Evolutionary conservation across 1,140 invertebrate genomes (phyloP).

Genomic region (Hetaerina americana): DNA sequence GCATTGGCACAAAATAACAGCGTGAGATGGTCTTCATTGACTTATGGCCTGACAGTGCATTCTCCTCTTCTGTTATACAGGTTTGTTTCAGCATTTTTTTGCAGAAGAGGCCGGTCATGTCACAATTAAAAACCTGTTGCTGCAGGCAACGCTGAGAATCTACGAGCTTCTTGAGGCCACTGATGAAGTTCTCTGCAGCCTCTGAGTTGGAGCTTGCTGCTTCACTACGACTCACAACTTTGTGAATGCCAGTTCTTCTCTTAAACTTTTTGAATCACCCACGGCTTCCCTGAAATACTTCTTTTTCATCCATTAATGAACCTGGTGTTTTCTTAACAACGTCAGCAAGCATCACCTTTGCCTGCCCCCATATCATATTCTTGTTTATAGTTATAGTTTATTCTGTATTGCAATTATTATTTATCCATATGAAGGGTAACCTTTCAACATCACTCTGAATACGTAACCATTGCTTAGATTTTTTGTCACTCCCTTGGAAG

Average conservation of each 20-base stretch:
- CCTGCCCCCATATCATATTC: slow-evolving; percentile 16
- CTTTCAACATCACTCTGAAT: no score
- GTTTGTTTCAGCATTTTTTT: background rate
- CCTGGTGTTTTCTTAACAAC: slow-evolving; percentile 11
- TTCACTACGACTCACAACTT: slow-evolving; percentile 17
- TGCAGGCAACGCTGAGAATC: background rate
- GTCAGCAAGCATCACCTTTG: slow-evolving; percentile 11
- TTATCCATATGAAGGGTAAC: no score
- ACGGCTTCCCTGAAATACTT: slow-evolving; percentile 12
- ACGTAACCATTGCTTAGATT: no score
- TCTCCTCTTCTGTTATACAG: background rate
- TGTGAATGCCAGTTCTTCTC: slow-evolving; percentile 12
- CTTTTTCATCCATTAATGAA: background rate
- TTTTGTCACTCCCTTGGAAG: no score
- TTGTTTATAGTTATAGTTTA: no score
- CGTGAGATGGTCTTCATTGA: slow-evolving; percentile 3
- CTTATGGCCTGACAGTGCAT: background rate
- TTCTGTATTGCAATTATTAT: no score
- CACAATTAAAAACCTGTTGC: background rate
- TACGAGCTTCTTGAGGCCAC: background rate
- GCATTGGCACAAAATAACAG: slow-evolving; percentile 17
- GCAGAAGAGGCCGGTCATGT: background rate
- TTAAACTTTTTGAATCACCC: slow-evolving; percentile 17
- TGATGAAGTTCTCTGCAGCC: background rate
- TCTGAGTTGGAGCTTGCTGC: slow-evolving; percentile 15